Evolutionary conservation across 1,140 invertebrate species (phyloP), one percentile per base, ranked within the genome.

Genomic region (Nasonia vitripennis): DNA sequence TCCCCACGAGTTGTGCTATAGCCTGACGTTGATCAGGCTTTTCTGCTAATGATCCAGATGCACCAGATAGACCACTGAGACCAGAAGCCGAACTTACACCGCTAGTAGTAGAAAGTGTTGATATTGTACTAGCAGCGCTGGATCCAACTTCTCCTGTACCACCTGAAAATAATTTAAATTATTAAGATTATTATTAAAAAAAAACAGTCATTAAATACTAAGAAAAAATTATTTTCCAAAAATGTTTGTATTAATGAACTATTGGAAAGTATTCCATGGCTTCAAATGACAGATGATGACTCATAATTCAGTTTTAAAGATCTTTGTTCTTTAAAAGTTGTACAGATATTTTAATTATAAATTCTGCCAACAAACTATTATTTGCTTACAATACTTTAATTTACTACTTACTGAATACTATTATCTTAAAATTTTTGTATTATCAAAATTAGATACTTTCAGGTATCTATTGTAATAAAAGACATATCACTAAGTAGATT

Each of bases 91-190:
- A 95, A 88, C 95, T 95, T 75, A 95, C 95, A 84, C 94, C 96
- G 87, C 95, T 96, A 78, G 95, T 96, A 17, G 94, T 95, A 9
- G 95, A 95, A 85, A 95, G 92, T 68, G 94, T 95, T 83, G 95
- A 95, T 87, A 96, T 96, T 83, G 96, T 96, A 91, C 96, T 96
- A 48, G 96, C 96, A 27, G 96, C 96, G 88, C 96, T 96, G 4
- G 96, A 96, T 81, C 95, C 95, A 83, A 95, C 94, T 87, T 94
- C 93, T 77, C 94, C 94, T 86, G 92, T 93, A 86, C 93, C 91
- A 87, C 88, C 89, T 90, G 14, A 23, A 71, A 71, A 71, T 77
- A 55, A 78, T 62, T 31, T 17, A 12, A 27, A 37, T 27, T 27
- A 79, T 79, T 67, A 78, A 78, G 10, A 78, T 55, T 20, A n/a